Evolutionary conservation across 1,140 invertebrate genomes (phyloP).

Genomic region (Chelonus insularis): DNA sequence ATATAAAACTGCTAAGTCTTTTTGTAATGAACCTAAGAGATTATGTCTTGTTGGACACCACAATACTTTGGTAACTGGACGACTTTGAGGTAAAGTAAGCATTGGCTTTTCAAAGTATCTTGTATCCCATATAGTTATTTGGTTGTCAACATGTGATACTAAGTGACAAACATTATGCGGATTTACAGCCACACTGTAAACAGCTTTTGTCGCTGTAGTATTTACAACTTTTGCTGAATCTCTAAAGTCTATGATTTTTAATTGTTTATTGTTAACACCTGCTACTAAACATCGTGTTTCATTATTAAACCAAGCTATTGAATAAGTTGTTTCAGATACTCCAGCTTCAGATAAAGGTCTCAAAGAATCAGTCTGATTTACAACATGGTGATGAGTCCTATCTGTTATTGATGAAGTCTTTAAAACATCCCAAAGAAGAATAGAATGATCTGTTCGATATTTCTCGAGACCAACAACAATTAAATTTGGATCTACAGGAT

Average conservation of each 20-base stretch:
- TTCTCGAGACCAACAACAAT: conserved; percentile 86
- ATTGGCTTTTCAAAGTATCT: conserved; percentile 85
- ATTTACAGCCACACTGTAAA: conserved; percentile 80
- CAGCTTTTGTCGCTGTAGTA: conserved; percentile 78
- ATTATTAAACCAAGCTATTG: conserved; percentile 81
- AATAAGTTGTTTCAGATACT: conserved; percentile 80
- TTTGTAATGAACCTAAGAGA: conserved; percentile 73
- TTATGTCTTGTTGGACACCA: conserved; percentile 91
- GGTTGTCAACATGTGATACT: conserved; percentile 81
- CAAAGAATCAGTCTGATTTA: conserved; percentile 49
- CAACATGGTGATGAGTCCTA: conserved; percentile 45
- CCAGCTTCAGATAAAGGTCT: conserved; percentile 70
- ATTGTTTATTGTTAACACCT: conserved; percentile 86
- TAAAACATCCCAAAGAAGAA: conserved; percentile 79
- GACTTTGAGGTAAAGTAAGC: conserved; percentile 70
- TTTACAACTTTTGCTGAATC: conserved; percentile 74
- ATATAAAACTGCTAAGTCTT: conserved; percentile 69
- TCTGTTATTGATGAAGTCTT: conserved; percentile 58
- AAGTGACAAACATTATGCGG: conserved; percentile 76
- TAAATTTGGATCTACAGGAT: conserved; percentile 79
- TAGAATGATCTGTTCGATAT: conserved; percentile 78
- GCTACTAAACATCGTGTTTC: conserved; percentile 75
- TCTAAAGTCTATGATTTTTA: conserved; percentile 90
- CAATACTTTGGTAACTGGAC: conserved; percentile 73
- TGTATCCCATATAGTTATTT: conserved; percentile 85